Conservation (phyloP, 1,140 invertebrate genomes). For the Trypoxylus dichotomus region DNA sequence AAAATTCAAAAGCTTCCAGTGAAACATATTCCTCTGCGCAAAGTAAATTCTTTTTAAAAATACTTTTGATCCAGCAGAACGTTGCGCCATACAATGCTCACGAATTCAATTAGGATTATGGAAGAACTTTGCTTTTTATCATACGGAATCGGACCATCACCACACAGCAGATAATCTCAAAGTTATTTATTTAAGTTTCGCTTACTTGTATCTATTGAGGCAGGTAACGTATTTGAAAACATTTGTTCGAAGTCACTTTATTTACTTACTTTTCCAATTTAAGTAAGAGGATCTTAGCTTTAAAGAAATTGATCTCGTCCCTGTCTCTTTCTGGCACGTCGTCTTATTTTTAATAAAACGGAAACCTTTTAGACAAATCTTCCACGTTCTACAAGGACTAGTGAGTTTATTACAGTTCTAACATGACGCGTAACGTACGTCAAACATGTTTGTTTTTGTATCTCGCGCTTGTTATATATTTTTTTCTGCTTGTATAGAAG, state of each 20-base stretch:
- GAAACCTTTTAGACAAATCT: too few species aligned
- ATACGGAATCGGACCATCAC: neutral
- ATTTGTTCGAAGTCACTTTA: neutral
- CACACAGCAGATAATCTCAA: neutral
- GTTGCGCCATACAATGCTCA: neutral
- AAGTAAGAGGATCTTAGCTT: neutral
- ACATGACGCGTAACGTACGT: too few species aligned
- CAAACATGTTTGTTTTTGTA: too few species aligned
- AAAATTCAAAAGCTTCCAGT: too few species aligned
- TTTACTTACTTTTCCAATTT: neutral
- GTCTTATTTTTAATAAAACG: too few species aligned
- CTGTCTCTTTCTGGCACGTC: neutral
- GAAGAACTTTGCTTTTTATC: neutral
- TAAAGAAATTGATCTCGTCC: neutral
- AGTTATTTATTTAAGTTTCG: neutral
- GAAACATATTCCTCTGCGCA: too few species aligned
- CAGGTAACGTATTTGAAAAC: neutral
- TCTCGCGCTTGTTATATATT: neutral
- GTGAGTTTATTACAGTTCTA: too few species aligned
- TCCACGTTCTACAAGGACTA: too few species aligned
- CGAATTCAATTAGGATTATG: neutral
- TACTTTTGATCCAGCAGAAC: too few species aligned
- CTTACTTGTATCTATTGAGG: neutral
- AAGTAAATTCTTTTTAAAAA: too few species aligned
- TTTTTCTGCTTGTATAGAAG: neutral